Evolutionary conservation across 2,888 invertebrate species (phyloP).

Genomic region (Villa cingulata): DNA sequence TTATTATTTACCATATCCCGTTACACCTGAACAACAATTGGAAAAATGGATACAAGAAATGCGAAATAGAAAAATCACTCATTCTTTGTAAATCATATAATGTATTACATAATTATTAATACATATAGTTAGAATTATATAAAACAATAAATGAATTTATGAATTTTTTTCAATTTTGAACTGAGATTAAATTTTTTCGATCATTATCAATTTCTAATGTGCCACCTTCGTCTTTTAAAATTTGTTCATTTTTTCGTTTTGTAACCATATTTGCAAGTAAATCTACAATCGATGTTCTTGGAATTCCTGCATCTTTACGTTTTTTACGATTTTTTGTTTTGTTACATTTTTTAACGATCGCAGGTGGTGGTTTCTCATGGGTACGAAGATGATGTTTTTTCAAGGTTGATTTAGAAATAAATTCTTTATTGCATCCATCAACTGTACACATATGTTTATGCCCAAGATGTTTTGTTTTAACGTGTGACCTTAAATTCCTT

Average conservation of each 20-base stretch:
- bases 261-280: slow-evolving; percentile 23
- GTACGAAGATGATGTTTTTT: slow-evolving; percentile 4
- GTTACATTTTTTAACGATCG: not conserved
- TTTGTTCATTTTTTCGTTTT: slow-evolving; percentile 12
- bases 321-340: slow-evolving; percentile 12
- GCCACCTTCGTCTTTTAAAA: not conserved
- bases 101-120: too few relatives aligned
- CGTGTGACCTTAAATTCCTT: slow-evolving; percentile 43
- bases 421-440: slow-evolving; percentile 17
- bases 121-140: too few relatives aligned
- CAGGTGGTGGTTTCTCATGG: slow-evolving; percentile 4
- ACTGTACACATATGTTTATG: slow-evolving; percentile 37
- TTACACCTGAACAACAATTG: slow-evolving; percentile 55
- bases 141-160: too few relatives aligned
- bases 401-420: slow-evolving; percentile 3
- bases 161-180: too few relatives aligned
- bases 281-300: slow-evolving; percentile 22
- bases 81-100: slow-evolving; percentile 40
- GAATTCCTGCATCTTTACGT: slow-evolving; percentile 27
- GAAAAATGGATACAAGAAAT: slow-evolving; percentile 57
- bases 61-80: slow-evolving; percentile 56
- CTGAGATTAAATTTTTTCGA: too few relatives aligned
- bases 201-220: slow-evolving; percentile 1
- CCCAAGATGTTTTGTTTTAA: slow-evolving; percentile 39
- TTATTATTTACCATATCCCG: slow-evolving; percentile 47